Evolutionary conservation across 2,888 invertebrate genomes (phyloP).

Genomic region (Furcula furcula): DNA sequence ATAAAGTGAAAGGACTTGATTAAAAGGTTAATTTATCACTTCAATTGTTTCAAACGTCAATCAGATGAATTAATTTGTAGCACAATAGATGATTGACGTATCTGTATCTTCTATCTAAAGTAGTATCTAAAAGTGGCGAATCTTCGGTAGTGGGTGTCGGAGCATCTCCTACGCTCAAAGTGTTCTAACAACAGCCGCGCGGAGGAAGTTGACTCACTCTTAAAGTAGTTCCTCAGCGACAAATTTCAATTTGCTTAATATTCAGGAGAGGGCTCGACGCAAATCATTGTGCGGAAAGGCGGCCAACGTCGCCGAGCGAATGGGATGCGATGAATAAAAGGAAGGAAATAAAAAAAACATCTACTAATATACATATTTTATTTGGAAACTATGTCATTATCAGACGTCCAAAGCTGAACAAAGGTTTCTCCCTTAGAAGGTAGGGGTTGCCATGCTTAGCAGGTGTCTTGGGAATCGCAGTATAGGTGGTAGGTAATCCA

Average conservation of each 20-base stretch:
- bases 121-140: slow-evolving; percentile 19
- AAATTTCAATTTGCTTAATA: slow-evolving; percentile 60
- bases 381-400: no score
- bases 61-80: slow-evolving; percentile 46
- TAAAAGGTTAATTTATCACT: slow-evolving; percentile 33
- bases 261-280: slow-evolving; percentile 41
- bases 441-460: no score
- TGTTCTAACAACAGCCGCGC: slow-evolving; percentile 12
- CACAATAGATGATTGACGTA: slow-evolving; percentile 65
- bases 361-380: slow-evolving; percentile 13
- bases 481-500: no score
- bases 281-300: slow-evolving; percentile 41
- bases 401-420: no score
- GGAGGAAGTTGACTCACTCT: slow-evolving; percentile 59
- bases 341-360: slow-evolving; percentile 13
- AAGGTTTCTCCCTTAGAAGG: no score
- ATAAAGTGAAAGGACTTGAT: slow-evolving; percentile 18
- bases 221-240: slow-evolving; percentile 40
- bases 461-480: no score
- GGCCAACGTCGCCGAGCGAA: slow-evolving; percentile 17
- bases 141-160: slow-evolving; percentile 41
- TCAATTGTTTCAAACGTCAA: slow-evolving; percentile 62
- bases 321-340: slow-evolving; percentile 23
- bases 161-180: slow-evolving; percentile 36
- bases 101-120: slow-evolving; percentile 47